Base-by-base conservation (phyloP, 2,113 vertebrate species). In the Nibea albiflora region DNA sequence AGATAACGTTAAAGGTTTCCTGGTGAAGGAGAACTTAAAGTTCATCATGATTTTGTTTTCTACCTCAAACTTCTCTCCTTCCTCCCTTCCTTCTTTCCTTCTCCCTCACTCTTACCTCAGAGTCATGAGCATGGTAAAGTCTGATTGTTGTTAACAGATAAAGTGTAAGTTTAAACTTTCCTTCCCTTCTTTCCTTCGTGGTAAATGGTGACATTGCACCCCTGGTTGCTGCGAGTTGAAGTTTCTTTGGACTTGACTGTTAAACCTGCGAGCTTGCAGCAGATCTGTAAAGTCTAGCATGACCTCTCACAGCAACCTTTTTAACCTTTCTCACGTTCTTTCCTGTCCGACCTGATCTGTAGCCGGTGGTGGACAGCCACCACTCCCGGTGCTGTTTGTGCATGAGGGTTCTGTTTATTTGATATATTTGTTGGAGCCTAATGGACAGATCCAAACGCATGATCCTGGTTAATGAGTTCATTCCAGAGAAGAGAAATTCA, bases 381-480 rank as follows among this genome's bases (percentile, higher is more conserved):
- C 73, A 42, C 47, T 49, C 52, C 68, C 39, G 71, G 62, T 83
- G 74, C 62, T 73, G 84, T 76, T 57, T 74, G 19, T 89, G 85
- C 80, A 88, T 87, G 84, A 85, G 53, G 65, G 56, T 76, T 83
- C n/a, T 19, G 11, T 56, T 65, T 75, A n/a, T 57, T 46, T 46
- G 31, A 35, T 60, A 20, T 46, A 58, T 15, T 42, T 22, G 35
- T 66, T 74, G 1, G 31, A 44, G 10, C 12, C 24, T 58, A 26
- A 35, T 49, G 35, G 28, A 60, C 50, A 47, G 62, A 5, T 68
- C 53, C 26, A 44, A 47, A 52, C 6, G 14, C 39, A 78, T 82
- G 64, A 22, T 44, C 22, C 17, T 84, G 20, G 16, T 70, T 20
- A 71, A 1, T 14, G 2, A 62, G 3, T 17, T 39, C 46, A 52